These are phyloP conservation scores for Cosmopolites sordidus DNA, from an alignment of 2,888 invertebrate species.

Conservation along the genomic window DNA sequence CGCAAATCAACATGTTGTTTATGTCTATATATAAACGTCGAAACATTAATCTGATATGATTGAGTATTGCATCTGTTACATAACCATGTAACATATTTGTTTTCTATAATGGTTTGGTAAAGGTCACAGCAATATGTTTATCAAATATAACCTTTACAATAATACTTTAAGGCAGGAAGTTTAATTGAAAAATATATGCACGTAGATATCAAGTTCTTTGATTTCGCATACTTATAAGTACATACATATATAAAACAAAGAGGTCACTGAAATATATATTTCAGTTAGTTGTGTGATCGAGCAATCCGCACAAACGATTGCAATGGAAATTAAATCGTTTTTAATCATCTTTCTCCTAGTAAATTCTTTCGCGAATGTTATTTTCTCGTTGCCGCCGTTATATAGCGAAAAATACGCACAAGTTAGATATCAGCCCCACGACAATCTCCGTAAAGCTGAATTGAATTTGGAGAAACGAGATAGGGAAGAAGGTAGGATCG, in stretches of 20 bases:
- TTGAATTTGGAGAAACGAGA: conserved; percentile 10
- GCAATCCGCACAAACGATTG: background rate
- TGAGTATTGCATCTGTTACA: no score
- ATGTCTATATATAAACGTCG: no score
- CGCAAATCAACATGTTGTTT: no score
- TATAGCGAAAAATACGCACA: conserved; percentile 12
- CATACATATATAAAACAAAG: background rate
- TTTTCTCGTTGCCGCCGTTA: conserved; percentile 1
- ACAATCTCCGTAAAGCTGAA: conserved; percentile 8
- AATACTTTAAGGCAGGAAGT: conserved; percentile 3
- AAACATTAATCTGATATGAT: no score
- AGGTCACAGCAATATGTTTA: background rate
- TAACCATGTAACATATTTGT: no score
- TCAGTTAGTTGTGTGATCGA: background rate
- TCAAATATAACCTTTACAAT: conserved; percentile 2
- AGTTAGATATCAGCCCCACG: conserved; percentile 8
- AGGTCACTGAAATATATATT: background rate
- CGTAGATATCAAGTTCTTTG: conserved; percentile 3
- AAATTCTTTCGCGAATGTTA: background rate
- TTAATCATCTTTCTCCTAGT: background rate
- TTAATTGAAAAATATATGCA: conserved; percentile 1
- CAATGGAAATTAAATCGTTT: no score
- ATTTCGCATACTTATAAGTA: conserved; percentile 4
- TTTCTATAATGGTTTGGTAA: no score
- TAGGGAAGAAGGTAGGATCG: conserved; percentile 11